These are phyloP conservation scores for Protonemura montana DNA, from an alignment of 2,888 invertebrate species.

Conservation along the genomic window DNA sequence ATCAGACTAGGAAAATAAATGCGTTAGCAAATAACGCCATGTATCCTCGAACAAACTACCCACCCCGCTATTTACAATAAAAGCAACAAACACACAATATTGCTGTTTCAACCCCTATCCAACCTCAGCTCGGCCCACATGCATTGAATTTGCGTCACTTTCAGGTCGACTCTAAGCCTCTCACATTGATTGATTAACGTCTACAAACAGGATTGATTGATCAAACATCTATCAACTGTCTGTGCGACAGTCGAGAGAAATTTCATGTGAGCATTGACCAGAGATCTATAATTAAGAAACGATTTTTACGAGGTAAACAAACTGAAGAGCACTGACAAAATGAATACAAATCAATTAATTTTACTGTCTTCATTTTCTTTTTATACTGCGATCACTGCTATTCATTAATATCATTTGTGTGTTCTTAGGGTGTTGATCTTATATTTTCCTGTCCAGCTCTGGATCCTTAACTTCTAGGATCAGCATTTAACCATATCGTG, in stretches of 20 bases:
- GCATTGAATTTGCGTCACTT: not conserved
- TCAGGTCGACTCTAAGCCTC: not conserved
- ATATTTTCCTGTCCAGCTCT: no score
- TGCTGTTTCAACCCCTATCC: not conserved
- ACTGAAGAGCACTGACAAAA: not conserved
- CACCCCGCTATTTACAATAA: not conserved
- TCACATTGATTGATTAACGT: not conserved
- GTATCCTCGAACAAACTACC: not conserved
- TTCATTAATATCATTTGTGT: not conserved
- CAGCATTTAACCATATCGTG: no score
- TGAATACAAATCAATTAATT: not conserved
- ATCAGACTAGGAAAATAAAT: not conserved
- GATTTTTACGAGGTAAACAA: not conserved
- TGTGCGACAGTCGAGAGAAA: not conserved
- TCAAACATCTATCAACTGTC: not conserved
- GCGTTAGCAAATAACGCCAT: conserved; percentile 1
- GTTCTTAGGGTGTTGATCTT: not conserved
- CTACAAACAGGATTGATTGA: not conserved
- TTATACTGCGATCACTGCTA: not conserved
- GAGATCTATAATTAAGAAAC: not conserved
- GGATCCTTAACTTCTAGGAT: no score
- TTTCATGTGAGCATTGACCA: not conserved
- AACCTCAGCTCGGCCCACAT: not conserved
- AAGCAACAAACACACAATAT: not conserved
- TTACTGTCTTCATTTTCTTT: not conserved